A percentile compares a stretch with the other conserved stretches of the same genome.
These are phyloP conservation scores for Stenotaenia linearis DNA, from an alignment of 2,888 invertebrate species.

Conservation along the genomic window DNA sequence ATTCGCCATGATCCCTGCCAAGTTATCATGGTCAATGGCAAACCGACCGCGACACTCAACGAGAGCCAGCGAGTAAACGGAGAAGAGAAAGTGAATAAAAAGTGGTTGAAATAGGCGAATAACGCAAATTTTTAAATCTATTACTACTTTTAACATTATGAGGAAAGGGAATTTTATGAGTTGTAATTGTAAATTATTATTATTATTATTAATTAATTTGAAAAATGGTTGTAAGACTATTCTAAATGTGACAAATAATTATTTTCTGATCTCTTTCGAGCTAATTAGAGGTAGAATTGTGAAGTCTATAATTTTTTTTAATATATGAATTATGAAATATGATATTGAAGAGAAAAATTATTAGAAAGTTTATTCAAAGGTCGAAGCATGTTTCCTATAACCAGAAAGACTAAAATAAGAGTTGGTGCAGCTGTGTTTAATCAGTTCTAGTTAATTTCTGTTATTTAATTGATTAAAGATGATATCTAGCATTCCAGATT, in stretches of 20 bases:
- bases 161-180: background rate
- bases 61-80: conserved; percentile 5
- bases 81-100: background rate
- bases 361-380: background rate
- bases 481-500: background rate
- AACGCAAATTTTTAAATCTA: background rate
- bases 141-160: background rate
- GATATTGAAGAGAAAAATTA: background rate
- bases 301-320: background rate
- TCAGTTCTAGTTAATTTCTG: background rate
- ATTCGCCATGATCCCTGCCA: conserved; percentile 81
- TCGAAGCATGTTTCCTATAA: background rate
- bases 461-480: background rate
- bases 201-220: background rate
- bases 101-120: background rate
- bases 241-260: background rate
- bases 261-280: background rate
- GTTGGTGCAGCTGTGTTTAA: background rate
- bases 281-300: background rate
- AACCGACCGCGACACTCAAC: conserved; percentile 28
- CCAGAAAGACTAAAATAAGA: background rate
- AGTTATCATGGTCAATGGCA: conserved; percentile 33
- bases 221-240: background rate
- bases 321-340: background rate
- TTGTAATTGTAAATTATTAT: background rate